A percentile compares a stretch with the other conserved stretches of the same genome.
Conservation (phyloP, 2,888 invertebrate genomes). For the Hedya salicella region DNA sequence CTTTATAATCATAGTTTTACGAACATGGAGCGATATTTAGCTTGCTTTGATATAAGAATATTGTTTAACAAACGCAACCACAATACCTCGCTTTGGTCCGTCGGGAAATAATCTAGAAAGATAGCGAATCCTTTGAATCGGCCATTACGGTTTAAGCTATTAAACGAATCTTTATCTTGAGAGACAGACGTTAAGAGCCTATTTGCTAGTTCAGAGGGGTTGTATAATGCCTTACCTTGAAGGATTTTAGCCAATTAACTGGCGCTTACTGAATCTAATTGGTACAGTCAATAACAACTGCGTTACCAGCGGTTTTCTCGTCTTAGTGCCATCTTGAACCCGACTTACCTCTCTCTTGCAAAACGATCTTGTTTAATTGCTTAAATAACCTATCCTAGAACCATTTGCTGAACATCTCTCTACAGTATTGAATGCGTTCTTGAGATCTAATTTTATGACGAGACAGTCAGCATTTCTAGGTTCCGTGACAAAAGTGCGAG, state of each 20-base stretch:
- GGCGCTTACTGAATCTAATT: slow-evolving; percentile 11
- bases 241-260: slow-evolving; percentile 23
- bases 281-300: slow-evolving; percentile 19
- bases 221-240: slow-evolving; percentile 13
- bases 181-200: background rate
- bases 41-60: too few relatives aligned
- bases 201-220: background rate
- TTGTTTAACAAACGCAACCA: background rate
- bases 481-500: too few relatives aligned
- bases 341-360: background rate
- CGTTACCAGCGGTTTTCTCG: background rate
- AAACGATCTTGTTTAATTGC: background rate
- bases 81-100: background rate
- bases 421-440: too few relatives aligned
- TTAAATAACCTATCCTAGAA: background rate
- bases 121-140: slow-evolving; percentile 14
- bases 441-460: too few relatives aligned
- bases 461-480: too few relatives aligned
- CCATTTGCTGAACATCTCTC: too few relatives aligned
- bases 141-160: slow-evolving; percentile 5
- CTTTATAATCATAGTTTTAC: too few relatives aligned
- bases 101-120: slow-evolving; percentile 17
- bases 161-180: background rate
- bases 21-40: too few relatives aligned
- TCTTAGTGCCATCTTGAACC: slow-evolving; percentile 1